phyloP scores from a whole-genome alignment of 1,140 invertebrate species.

The Belonocnema kinseyi region DNA sequence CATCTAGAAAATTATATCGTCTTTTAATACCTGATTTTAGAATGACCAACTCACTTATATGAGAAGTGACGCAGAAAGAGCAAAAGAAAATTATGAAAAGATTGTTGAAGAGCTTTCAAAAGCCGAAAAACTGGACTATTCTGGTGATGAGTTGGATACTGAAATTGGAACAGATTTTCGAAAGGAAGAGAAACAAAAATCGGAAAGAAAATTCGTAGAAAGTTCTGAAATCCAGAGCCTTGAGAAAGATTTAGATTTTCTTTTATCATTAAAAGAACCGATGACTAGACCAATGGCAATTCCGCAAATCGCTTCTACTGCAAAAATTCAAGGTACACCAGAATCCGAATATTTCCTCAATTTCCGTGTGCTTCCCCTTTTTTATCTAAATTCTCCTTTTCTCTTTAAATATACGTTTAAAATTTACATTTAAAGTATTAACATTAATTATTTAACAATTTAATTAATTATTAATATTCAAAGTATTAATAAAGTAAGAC shows the following conservation, averaged over 20 bases:
- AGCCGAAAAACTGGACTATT: too few species aligned
- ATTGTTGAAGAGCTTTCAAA: background rate
- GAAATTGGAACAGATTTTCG: constrained; percentile 31
- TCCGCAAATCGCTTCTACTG: background rate
- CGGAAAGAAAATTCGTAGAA: too few species aligned
- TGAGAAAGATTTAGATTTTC: constrained; percentile 63
- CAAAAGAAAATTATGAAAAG: constrained; percentile 37
- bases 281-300: constrained; percentile 9
- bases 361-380: too few species aligned
- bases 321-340: background rate
- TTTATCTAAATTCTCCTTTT: too few species aligned
- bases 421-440: too few species aligned
- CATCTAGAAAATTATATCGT: constrained; percentile 20
- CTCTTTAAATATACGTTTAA: too few species aligned
- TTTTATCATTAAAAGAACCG: constrained; percentile 63
- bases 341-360: background rate
- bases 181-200: too few species aligned
- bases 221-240: constrained; percentile 38
- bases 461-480: too few species aligned
- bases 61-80: constrained; percentile 52
- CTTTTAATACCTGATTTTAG: constrained; percentile 45
- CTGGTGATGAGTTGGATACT: background rate
- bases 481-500: too few species aligned
- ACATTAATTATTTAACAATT: too few species aligned
- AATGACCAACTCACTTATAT: constrained; percentile 58